A percentile compares a stretch with the other conserved stretches of the same genome.
phyloP scores from a whole-genome alignment of 1,140 invertebrate species.

The Drosophila sucinea region DNA sequence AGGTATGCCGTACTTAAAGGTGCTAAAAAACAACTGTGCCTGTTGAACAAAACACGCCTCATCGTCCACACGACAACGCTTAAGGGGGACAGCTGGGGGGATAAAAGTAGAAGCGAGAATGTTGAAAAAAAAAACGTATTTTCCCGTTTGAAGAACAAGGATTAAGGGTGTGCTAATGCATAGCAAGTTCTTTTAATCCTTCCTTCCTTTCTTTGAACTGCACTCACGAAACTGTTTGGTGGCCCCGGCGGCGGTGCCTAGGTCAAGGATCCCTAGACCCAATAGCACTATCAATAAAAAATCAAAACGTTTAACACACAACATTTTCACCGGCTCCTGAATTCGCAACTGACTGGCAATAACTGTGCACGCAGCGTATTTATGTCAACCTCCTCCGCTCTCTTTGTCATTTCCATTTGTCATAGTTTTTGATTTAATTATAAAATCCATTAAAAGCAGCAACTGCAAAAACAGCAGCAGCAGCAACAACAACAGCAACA shows the following conservation, averaged over 20 bases:
- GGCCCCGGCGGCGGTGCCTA: neutral
- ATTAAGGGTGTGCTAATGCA: too few species aligned
- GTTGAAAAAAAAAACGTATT: neutral
- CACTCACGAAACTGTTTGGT: slow-evolving; percentile 36
- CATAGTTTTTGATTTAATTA: slow-evolving; percentile 13
- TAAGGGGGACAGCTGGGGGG: slow-evolving; percentile 36
- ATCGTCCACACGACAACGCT: slow-evolving; percentile 48
- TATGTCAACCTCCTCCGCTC: neutral
- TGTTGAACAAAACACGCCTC: slow-evolving; percentile 47
- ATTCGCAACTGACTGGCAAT: slow-evolving; percentile 27
- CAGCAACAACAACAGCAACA: neutral
- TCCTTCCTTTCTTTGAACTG: neutral
- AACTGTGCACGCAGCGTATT: slow-evolving; percentile 2
- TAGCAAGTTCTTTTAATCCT: neutral
- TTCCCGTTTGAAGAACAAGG: too few species aligned
- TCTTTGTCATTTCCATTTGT: slow-evolving; percentile 3
- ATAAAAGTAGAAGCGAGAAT: neutral
- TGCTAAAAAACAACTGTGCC: slow-evolving; percentile 28
- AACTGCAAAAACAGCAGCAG: neutral
- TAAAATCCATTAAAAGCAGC: slow-evolving; percentile 6
- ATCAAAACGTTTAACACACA: neutral
- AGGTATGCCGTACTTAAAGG: slow-evolving; percentile 42
- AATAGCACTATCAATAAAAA: neutral
- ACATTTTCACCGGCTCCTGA: slow-evolving; percentile 23
- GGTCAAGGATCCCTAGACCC: neutral